Conservation (phyloP, 1,140 invertebrate genomes). For the Callitettix versicolor region DNA sequence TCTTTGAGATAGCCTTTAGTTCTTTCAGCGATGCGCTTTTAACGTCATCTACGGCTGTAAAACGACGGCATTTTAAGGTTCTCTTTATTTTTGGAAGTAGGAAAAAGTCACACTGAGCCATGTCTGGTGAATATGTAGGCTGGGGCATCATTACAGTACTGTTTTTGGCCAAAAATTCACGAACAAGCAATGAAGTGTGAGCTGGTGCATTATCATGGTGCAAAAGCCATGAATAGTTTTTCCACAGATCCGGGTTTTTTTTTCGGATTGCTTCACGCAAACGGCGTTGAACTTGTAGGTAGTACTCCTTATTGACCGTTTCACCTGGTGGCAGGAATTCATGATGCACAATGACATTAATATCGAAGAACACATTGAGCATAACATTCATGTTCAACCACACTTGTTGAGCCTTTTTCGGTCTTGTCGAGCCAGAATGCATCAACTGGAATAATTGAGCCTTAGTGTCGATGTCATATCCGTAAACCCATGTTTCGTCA, state of each 20-base stretch:
- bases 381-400: slow-evolving; percentile 23
- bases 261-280: slow-evolving; percentile 17
- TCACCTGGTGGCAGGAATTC: slow-evolving; percentile 28
- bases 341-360: slow-evolving; percentile 24
- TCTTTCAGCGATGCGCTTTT: neutral
- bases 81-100: slow-evolving; percentile 25
- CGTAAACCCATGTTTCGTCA: too few relatives aligned
- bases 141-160: slow-evolving; percentile 21
- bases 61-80: slow-evolving; percentile 21
- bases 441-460: too few relatives aligned
- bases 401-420: slow-evolving; percentile 22
- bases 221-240: slow-evolving; percentile 11
- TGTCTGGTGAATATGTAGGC: slow-evolving; percentile 26
- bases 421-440: too few relatives aligned
- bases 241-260: slow-evolving; percentile 16
- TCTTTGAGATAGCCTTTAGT: neutral
- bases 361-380: slow-evolving; percentile 26
- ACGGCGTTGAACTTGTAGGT: slow-evolving; percentile 24
- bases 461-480: too few relatives aligned
- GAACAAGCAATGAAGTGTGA: slow-evolving; percentile 19
- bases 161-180: slow-evolving; percentile 23
- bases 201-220: slow-evolving; percentile 26
- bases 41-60: slow-evolving; percentile 12
- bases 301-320: slow-evolving; percentile 27
- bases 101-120: slow-evolving; percentile 26